These are phyloP conservation scores for Hipposideros armiger DNA, from an alignment of 2,113 vertebrate species.

Conservation along the genomic window DNA sequence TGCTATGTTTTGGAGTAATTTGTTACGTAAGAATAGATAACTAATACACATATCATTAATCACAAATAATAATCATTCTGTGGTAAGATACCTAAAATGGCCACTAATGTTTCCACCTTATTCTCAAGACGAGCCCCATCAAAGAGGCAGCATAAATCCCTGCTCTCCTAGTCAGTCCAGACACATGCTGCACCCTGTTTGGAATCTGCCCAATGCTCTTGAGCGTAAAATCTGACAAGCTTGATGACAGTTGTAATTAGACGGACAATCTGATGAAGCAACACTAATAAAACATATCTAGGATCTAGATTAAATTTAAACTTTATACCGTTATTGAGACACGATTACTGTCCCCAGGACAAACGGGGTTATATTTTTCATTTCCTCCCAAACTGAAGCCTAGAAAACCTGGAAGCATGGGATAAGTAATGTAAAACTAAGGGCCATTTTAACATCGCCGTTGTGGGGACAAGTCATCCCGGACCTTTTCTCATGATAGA, in stretches of 20 bases:
- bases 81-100: background rate
- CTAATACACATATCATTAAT: background rate
- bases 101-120: background rate
- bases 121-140: background rate
- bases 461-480: background rate
- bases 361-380: background rate
- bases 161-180: background rate
- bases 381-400: background rate
- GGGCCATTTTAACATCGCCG: background rate
- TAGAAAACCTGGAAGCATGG: background rate
- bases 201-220: background rate
- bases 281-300: slow-evolving; percentile 58
- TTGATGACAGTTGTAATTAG: slow-evolving; percentile 57
- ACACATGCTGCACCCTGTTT: background rate
- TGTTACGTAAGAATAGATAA: background rate
- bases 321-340: slow-evolving; percentile 15
- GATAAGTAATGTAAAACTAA: background rate
- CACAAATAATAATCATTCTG: background rate
- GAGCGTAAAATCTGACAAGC: slow-evolving; percentile 54
- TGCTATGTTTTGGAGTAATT: background rate
- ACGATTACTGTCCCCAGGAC: background rate
- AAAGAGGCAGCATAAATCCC: background rate
- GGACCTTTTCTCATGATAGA: background rate
- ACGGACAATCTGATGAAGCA: slow-evolving; percentile 31
- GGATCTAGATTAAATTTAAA: slow-evolving; percentile 67